phyloP scores from a whole-genome alignment of 2,797 vertebrate species.

The Sebastes taczanowskii region DNA sequence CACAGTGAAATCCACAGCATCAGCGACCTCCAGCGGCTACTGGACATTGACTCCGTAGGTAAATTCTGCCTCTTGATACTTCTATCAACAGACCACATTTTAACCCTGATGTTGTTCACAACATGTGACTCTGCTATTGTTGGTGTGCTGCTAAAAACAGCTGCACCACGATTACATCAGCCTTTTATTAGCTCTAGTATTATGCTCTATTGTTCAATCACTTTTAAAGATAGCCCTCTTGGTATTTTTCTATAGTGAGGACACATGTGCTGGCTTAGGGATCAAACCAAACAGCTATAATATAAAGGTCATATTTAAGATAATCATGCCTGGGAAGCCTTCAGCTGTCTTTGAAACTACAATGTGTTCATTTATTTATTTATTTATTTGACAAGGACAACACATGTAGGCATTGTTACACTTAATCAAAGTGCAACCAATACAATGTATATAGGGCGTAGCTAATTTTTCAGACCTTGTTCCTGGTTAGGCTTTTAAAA shows the following conservation, averaged over 20 bases:
- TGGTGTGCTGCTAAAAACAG: neutral
- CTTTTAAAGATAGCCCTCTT: too few relatives aligned
- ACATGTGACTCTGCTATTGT: slow-evolving; percentile 12
- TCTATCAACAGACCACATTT: slow-evolving; percentile 37
- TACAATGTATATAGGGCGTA: too few relatives aligned
- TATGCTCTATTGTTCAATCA: neutral
- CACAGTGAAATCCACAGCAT: slow-evolving; percentile 98
- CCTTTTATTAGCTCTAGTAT: neutral
- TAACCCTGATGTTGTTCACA: slow-evolving; percentile 16
- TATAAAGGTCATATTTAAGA: neutral
- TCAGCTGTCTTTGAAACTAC: neutral
- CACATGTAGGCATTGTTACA: too few relatives aligned
- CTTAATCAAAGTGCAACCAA: too few relatives aligned
- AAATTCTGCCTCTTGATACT: slow-evolving; percentile 88
- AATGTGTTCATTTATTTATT: neutral
- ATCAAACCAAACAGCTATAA: neutral
- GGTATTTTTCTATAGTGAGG: neutral
- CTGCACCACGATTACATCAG: neutral
- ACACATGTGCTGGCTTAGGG: neutral
- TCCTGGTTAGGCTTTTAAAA: too few relatives aligned
- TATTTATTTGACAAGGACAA: too few relatives aligned
- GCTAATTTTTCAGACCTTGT: too few relatives aligned
- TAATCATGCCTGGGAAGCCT: neutral
- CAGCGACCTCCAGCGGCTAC: slow-evolving; percentile 98
- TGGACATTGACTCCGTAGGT: slow-evolving; percentile 99